These are phyloP conservation scores for Echinops telfairi DNA, from an alignment of 2,113 vertebrate species.

Conservation along the genomic window DNA sequence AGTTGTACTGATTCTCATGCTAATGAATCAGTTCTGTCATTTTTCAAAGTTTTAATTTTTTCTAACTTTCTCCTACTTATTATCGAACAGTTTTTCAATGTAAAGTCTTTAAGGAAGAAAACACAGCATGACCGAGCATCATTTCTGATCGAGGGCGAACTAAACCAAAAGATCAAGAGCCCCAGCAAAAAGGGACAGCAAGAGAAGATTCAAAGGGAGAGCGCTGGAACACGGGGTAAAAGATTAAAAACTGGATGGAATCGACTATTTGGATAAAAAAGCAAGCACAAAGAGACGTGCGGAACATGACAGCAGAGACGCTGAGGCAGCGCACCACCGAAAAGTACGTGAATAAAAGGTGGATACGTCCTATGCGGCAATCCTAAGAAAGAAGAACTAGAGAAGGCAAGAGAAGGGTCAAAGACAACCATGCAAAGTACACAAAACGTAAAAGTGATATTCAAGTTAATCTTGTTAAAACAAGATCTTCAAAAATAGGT, in stretches of 20 bases:
- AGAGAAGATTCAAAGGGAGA: constrained; percentile 61
- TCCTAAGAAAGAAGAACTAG: constrained; percentile 2
- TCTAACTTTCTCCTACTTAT: constrained; percentile 21
- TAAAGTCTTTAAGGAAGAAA: constrained; percentile 32
- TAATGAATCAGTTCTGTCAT: constrained; percentile 52
- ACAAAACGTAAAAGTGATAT: background rate
- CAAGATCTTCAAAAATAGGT: background rate
- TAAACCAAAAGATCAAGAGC: constrained; percentile 57
- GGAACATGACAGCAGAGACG: constrained; percentile 37
- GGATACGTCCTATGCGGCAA: constrained; percentile 18
- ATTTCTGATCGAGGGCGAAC: constrained; percentile 49
- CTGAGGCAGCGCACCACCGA: background rate
- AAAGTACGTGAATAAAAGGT: constrained; percentile 50
- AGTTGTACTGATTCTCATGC: constrained; percentile 51
- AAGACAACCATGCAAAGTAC: background rate
- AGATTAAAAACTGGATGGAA: constrained; percentile 57
- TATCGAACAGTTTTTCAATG: constrained; percentile 26
- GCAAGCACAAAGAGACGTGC: constrained; percentile 10
- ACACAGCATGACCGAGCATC: constrained; percentile 30
- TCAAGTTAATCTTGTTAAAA: constrained; percentile 36
- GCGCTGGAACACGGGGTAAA: constrained; percentile 39
- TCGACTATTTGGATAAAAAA: constrained; percentile 42
- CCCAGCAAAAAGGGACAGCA: background rate
- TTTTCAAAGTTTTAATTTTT: constrained; percentile 52
- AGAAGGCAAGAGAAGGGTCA: constrained; percentile 26